Conservation (phyloP, 1,140 invertebrate genomes). For the Procambarus virginalis region DNA sequence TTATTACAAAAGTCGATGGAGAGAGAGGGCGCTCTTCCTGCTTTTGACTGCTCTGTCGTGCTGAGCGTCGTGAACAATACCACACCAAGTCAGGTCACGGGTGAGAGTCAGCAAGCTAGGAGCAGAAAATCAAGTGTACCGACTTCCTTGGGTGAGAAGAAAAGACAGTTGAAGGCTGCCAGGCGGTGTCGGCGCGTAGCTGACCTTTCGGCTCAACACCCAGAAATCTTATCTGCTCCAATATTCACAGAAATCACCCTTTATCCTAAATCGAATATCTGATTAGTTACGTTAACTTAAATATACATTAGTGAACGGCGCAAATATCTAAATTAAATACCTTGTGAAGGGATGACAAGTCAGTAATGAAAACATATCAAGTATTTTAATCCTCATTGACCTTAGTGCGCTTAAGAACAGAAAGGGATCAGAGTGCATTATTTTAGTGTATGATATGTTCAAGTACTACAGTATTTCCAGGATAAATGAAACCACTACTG, state of each 20-base stretch:
- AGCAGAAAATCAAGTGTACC: neutral
- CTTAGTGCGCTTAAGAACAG: too few species aligned
- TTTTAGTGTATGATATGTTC: too few species aligned
- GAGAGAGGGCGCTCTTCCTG: neutral
- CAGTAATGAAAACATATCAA: too few species aligned
- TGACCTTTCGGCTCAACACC: neutral
- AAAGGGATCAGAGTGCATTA: too few species aligned
- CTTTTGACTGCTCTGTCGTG: neutral
- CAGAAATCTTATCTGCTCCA: neutral
- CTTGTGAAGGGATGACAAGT: too few species aligned
- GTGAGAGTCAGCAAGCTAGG: neutral
- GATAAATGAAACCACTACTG: too few species aligned
- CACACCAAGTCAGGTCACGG: neutral
- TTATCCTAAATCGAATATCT: too few species aligned
- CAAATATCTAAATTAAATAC: too few species aligned
- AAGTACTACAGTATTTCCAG: too few species aligned
- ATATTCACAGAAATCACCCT: neutral
- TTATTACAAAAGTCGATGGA: conserved; percentile 8
- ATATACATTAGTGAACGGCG: too few species aligned
- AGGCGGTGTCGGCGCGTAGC: neutral
- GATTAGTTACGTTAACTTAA: too few species aligned
- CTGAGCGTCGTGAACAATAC: neutral
- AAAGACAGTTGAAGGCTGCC: neutral
- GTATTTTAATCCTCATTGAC: too few species aligned
- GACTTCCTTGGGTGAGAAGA: neutral